Percentiles rank a stretch among this genome's conserved stretches.
These are phyloP conservation scores for Nixonia krombeini DNA, from an alignment of 1,140 invertebrate genomes.

Conservation along the genomic window DNA sequence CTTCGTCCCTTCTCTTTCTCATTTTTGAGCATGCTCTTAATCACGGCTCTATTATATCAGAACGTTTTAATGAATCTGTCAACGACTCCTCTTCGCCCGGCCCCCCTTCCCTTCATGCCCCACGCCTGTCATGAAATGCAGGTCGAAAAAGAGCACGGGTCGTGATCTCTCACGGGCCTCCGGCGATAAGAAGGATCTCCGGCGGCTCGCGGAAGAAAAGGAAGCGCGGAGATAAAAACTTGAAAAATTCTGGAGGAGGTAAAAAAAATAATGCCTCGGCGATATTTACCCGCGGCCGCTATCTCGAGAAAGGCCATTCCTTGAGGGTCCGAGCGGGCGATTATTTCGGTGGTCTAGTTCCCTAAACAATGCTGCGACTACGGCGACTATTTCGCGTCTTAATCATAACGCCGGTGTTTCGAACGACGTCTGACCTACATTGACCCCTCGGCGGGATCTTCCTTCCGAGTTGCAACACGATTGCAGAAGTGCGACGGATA, in stretches of 20 bases:
- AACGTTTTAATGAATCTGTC: constrained; percentile 68
- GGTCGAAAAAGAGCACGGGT: constrained; percentile 12
- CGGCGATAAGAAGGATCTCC: constrained; percentile 51
- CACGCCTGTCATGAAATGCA: constrained; percentile 11
- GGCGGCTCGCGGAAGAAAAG: constrained; percentile 27
- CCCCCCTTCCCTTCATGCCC: background rate
- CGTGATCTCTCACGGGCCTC: constrained; percentile 52
- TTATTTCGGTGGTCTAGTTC: constrained; percentile 46
- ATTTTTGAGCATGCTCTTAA: constrained; percentile 54
- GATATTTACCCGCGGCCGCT: constrained; percentile 5
- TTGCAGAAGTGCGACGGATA: no score
- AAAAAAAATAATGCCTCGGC: constrained; percentile 32
- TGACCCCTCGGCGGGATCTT: no score
- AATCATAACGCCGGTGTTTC: no score
- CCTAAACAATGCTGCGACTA: constrained; percentile 42
- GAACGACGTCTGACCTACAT: constrained; percentile 29
- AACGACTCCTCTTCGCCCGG: constrained; percentile 47
- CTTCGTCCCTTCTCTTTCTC: constrained; percentile 39
- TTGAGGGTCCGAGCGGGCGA: constrained; percentile 30
- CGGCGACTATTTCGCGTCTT: background rate
- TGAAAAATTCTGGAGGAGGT: constrained; percentile 43
- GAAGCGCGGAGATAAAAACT: constrained; percentile 52
- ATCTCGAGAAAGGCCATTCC: constrained; percentile 42
- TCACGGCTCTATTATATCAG: constrained; percentile 61
- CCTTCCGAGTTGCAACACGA: no score